Percentiles rank a stretch among this genome's conserved stretches.
phyloP scores from a whole-genome alignment of 2,888 invertebrate genomes.

The Calameuta idolon region DNA sequence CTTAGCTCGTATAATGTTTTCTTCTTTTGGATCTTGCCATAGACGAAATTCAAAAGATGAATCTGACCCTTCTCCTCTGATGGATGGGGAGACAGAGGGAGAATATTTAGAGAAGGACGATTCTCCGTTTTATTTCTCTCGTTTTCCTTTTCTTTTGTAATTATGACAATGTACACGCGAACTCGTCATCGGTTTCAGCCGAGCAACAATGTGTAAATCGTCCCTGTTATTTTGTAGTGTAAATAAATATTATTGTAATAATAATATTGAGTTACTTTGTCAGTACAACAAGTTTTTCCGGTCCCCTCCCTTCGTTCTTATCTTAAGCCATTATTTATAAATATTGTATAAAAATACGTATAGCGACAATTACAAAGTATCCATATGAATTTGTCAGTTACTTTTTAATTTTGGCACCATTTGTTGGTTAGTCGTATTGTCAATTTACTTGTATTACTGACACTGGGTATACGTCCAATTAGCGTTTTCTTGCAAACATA shows the following conservation, averaged over 20 bases:
- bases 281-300: neutral
- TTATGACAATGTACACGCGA: neutral
- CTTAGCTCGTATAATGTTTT: neutral
- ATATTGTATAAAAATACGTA: slow-evolving; percentile 5
- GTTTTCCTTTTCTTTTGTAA: neutral
- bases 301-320: neutral
- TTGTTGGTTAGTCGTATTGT: neutral
- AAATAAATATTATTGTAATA: slow-evolving; percentile 64
- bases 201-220: slow-evolving; percentile 40
- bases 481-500: neutral
- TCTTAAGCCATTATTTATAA: neutral
- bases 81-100: neutral
- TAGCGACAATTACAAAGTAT: neutral
- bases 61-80: neutral
- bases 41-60: neutral
- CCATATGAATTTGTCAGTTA: neutral
- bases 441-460: neutral
- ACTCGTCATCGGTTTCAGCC: neutral
- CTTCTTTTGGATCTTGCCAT: neutral
- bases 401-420: neutral
- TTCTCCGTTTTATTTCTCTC: neutral
- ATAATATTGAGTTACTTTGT: slow-evolving; percentile 21
- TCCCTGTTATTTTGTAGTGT: slow-evolving; percentile 63
- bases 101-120: neutral
- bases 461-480: neutral